Conservation (phyloP, 2,888 invertebrate species). For the Tenthredo notha region DNA sequence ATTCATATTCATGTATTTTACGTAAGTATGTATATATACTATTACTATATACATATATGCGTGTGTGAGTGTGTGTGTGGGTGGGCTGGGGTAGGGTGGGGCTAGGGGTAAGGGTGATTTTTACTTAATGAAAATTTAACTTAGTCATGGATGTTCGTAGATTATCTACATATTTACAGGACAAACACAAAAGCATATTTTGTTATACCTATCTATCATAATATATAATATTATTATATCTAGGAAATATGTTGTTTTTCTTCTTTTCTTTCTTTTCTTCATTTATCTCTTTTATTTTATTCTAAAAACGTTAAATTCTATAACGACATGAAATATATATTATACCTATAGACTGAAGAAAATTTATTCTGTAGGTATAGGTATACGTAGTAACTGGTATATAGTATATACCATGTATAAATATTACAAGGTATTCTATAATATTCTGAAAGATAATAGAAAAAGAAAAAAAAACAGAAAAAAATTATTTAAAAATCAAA, state of each 20-base stretch:
- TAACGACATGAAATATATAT: neutral
- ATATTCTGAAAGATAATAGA: neutral
- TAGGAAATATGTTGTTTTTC: neutral
- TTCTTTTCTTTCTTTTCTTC: neutral
- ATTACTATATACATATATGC: conserved; percentile 57
- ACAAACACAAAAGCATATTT: conserved; percentile 69
- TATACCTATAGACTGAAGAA: neutral
- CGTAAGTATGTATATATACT: conserved; percentile 50
- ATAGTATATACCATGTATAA: neutral
- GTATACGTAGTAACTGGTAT: neutral
- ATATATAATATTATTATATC: neutral
- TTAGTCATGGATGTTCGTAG: conserved; percentile 50
- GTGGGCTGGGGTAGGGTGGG: no score
- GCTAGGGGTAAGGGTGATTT: neutral
- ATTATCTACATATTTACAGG: conserved; percentile 76
- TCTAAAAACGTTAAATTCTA: neutral
- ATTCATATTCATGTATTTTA: neutral
- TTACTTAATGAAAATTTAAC: neutral
- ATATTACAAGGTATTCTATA: neutral
- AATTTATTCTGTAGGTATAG: neutral
- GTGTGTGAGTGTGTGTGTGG: conserved; percentile 36
- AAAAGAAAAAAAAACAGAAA: neutral
- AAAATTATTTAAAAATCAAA: neutral
- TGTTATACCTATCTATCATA: neutral
- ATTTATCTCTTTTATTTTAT: neutral